These are phyloP conservation scores for Gasteruption jaculator DNA, from an alignment of 2,888 invertebrate species.

Conservation along the genomic window DNA sequence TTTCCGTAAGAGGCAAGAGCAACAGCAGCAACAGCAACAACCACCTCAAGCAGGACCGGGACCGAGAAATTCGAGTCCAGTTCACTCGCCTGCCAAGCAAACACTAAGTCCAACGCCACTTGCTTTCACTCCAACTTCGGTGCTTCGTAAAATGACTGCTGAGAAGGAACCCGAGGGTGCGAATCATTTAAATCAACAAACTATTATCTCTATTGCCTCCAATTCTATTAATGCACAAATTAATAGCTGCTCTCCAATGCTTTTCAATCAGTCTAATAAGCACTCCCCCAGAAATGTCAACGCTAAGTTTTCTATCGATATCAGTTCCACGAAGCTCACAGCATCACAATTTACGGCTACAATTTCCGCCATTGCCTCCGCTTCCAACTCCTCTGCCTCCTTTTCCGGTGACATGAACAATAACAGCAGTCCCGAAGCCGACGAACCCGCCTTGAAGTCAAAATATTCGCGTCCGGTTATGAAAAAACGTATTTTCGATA, in stretches of 20 bases:
- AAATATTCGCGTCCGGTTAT: too few species aligned
- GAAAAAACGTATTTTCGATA: too few species aligned
- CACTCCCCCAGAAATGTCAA: too few species aligned
- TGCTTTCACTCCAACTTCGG: constrained; percentile 91
- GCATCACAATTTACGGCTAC: too few species aligned
- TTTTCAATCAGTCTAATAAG: too few species aligned
- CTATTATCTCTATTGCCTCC: too few species aligned
- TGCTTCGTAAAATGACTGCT: constrained; percentile 90
- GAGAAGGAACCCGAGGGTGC: constrained; percentile 71
- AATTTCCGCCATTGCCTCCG: constrained; percentile 1
- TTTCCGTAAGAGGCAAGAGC: constrained; percentile 75
- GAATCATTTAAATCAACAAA: constrained; percentile 38
- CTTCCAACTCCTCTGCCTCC: constrained; percentile 6
- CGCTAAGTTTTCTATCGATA: too few species aligned
- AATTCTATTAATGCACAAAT: not conserved
- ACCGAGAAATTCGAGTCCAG: constrained; percentile 40
- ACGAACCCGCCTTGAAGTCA: constrained; percentile 14
- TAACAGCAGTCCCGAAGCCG: constrained; percentile 8
- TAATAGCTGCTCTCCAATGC: too few species aligned
- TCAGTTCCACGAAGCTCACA: too few species aligned
- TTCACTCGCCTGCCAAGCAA: constrained; percentile 52
- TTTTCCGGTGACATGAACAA: constrained; percentile 18
- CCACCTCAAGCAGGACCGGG: constrained; percentile 34
- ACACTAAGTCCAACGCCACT: constrained; percentile 66
- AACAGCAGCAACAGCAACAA: constrained; percentile 36